Conservation (phyloP, 2,113 vertebrate species). For the Cercopithecus mona region DNA sequence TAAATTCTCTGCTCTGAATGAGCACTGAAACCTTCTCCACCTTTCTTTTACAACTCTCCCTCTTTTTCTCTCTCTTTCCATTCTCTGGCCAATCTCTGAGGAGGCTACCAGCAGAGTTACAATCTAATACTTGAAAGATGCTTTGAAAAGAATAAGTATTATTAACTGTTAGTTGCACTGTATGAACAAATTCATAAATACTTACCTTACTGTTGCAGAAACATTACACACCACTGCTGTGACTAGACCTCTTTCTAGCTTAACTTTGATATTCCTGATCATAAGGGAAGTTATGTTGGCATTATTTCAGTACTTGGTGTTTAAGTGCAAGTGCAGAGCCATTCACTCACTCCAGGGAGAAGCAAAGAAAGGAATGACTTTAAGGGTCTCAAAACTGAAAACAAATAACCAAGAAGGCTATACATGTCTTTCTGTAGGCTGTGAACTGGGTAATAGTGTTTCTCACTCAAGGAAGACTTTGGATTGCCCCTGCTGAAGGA, state of each 20-base stretch:
- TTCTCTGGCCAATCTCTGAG: background rate
- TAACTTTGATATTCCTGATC: conserved; percentile 18
- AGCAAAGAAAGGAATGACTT: conserved; percentile 26
- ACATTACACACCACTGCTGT: background rate
- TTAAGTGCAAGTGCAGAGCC: background rate
- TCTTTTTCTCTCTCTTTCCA: background rate
- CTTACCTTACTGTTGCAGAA: conserved; percentile 22
- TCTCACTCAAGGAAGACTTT: background rate
- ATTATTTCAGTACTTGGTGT: background rate
- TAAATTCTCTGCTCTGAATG: background rate
- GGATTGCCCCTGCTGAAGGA: background rate
- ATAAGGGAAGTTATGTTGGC: background rate
- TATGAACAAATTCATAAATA: conserved; percentile 37
- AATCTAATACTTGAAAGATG: conserved; percentile 23
- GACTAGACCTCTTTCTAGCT: background rate
- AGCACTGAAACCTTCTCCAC: background rate
- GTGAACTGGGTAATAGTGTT: background rate
- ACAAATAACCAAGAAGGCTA: background rate
- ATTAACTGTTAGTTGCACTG: conserved; percentile 18
- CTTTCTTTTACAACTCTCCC: background rate
- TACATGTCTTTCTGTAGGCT: background rate
- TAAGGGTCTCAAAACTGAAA: conserved; percentile 34
- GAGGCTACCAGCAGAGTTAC: background rate
- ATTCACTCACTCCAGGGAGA: conserved; percentile 16
- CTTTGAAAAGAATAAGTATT: conserved; percentile 28